phyloP scores from a whole-genome alignment of 2,888 invertebrate genomes.

The Drosophila mulleri region DNA sequence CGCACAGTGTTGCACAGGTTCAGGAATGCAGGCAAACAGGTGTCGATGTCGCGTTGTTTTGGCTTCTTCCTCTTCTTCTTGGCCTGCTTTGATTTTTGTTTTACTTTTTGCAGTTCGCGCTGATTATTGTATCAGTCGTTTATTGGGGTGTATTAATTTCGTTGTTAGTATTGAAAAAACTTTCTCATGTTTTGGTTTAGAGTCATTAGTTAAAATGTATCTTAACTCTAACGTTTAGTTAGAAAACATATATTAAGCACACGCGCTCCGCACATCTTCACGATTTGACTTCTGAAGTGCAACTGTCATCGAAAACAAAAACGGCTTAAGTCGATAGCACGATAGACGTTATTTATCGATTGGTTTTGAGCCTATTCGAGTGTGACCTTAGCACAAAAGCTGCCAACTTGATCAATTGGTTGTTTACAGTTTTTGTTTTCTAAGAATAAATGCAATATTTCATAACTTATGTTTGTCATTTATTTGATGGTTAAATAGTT shows the following conservation, averaged over 20 bases:
- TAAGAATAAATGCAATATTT: not conserved
- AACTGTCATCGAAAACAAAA: slow-evolving; percentile 43
- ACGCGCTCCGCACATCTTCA: slow-evolving; percentile 29
- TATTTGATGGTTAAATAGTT: not conserved
- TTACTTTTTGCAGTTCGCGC: slow-evolving; percentile 4
- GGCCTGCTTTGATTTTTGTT: slow-evolving; percentile 38
- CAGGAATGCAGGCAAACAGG: slow-evolving; percentile 70
- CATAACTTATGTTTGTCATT: not conserved
- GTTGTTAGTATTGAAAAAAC: slow-evolving; percentile 25
- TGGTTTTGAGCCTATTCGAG: slow-evolving; percentile 9
- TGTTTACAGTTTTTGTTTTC: not conserved
- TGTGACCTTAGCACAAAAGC: slow-evolving; percentile 14
- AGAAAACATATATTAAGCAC: slow-evolving; percentile 13
- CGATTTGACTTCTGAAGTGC: slow-evolving; percentile 47
- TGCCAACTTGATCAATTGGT: slow-evolving; percentile 10
- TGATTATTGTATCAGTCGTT: slow-evolving; percentile 24
- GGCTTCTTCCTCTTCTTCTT: slow-evolving; percentile 54
- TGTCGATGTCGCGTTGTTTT: slow-evolving; percentile 58
- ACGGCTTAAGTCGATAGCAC: slow-evolving; percentile 15
- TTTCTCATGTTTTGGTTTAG: slow-evolving; percentile 13
- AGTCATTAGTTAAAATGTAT: slow-evolving; percentile 25
- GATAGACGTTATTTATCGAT: slow-evolving; percentile 1
- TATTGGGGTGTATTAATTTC: not conserved
- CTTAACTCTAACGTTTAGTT: slow-evolving; percentile 21
- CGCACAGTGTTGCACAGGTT: slow-evolving; percentile 45